Conservation (phyloP, 2,888 invertebrate species). For the Pandemis cinnamomeana region DNA sequence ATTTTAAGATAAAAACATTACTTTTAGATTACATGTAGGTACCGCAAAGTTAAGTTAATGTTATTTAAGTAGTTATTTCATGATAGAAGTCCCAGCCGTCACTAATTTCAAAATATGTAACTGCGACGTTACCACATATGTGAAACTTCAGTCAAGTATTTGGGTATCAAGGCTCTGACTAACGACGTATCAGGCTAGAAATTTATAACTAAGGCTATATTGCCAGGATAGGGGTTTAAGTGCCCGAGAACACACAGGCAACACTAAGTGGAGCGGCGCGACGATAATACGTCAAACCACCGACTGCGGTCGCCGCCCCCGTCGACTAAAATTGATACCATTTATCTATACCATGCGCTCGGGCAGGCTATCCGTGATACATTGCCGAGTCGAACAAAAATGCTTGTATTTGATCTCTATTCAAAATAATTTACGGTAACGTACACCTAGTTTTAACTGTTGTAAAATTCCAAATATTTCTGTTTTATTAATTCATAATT, state of each 20-base stretch:
- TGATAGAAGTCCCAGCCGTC: not conserved
- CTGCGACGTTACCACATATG: not conserved
- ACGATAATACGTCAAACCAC: constrained; percentile 75
- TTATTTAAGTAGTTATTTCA: not conserved
- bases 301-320: constrained; percentile 60
- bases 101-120: not conserved
- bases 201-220: constrained; percentile 25
- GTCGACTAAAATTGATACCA: constrained; percentile 63
- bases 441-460: too few species aligned
- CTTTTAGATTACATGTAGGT: too few species aligned
- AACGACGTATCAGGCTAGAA: not conserved
- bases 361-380: constrained; percentile 19
- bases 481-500: too few species aligned
- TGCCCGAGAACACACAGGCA: constrained; percentile 51
- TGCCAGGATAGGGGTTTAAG: constrained; percentile 45
- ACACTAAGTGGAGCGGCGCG: constrained; percentile 66
- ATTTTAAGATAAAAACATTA: too few species aligned
- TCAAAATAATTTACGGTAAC: constrained; percentile 14
- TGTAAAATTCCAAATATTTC: too few species aligned
- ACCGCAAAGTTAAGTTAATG: too few species aligned
- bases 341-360: constrained; percentile 45
- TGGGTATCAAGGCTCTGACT: not conserved
- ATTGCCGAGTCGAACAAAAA: constrained; percentile 30
- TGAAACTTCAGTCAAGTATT: constrained; percentile 1
- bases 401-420: constrained; percentile 14